Percentiles rank a stretch among this genome's conserved stretches.
Conservation (phyloP, 2,113 vertebrate species). For the Neogobius melanostomus region DNA sequence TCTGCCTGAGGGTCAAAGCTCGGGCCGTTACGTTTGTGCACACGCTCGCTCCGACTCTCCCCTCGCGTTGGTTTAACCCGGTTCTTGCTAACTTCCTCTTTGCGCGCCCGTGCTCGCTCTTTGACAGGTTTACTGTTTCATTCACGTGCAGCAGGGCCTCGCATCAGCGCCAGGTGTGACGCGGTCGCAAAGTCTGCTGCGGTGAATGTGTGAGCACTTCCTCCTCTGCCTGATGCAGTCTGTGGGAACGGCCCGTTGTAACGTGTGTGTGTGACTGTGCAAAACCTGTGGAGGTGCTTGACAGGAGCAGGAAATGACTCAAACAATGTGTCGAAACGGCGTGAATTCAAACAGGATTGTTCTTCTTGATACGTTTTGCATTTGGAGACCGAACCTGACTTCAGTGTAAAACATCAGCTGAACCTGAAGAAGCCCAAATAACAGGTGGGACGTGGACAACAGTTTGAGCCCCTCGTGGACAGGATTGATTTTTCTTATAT, state of each 20-base stretch:
- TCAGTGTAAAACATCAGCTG: too few relatives aligned
- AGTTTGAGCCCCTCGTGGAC: too few relatives aligned
- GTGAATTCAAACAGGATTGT: too few relatives aligned
- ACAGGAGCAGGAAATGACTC: not conserved
- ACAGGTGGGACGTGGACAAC: too few relatives aligned
- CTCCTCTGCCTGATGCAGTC: slow-evolving; percentile 51
- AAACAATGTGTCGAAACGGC: too few relatives aligned
- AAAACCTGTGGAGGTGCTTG: not conserved
- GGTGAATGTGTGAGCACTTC: slow-evolving; percentile 29
- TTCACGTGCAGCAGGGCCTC: not conserved
- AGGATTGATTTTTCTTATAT: too few relatives aligned
- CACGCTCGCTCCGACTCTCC: not conserved
- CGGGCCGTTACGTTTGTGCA: not conserved
- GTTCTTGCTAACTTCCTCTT: too few relatives aligned
- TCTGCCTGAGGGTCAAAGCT: not conserved
- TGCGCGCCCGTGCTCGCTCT: too few relatives aligned
- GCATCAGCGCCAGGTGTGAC: not conserved
- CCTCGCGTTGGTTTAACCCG: too few relatives aligned
- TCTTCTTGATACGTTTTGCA: too few relatives aligned
- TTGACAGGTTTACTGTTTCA: not conserved
- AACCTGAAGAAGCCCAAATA: too few relatives aligned
- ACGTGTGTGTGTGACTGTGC: not conserved
- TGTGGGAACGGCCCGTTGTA: not conserved
- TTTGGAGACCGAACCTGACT: too few relatives aligned
- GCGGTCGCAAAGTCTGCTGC: not conserved